Base-by-base conservation (phyloP, 2,113 vertebrate genomes). In the Xenus cinereus region DNA sequence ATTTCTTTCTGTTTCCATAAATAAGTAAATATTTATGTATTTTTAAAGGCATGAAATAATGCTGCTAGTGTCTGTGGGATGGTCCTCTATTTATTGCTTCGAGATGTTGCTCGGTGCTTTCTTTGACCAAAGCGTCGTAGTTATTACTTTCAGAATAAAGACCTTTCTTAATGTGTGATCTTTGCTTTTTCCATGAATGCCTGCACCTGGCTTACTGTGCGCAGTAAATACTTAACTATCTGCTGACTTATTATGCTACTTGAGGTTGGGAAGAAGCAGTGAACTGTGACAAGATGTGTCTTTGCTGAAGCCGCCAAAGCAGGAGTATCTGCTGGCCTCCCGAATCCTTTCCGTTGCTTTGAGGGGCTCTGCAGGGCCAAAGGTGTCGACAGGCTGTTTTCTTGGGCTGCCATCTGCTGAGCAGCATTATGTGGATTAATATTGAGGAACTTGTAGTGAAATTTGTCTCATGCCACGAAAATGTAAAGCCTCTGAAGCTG, bases 381-480 rank as follows among this genome's bases (percentile, higher is more conserved):
- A 89, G 48, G 62, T 91, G 77, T 84, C 0, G 10, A 68, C 76
- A 81, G 48, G 63, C 77, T 84, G 71, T 87, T 79, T 79, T 85
- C 84, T 54, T 62, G 74, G 84, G 41, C 87, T 91, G 14, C 50
- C 84, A 66, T 93, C 86, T 95, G 80, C 90, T 84, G 66, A 84
- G 81, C 73, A 80, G 87, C 5, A 3, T 89, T 79, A 41, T 60
- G 68, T 67, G 94, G 75, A 90, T 96, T 93, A 91, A 68, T 87
- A 71, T 1, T n/a, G 93, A 88, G 87, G 87, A 95, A 37, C 94
- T 94, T 8, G 10, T 32, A 91, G 75, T 8, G 14, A 95, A 94
- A 89, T 96, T 87, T 97, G 91, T 84, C 89, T 95, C 87, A 96
- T 94, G 91, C 89, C 86, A 92, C 0, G 93, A 89, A 97, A 97